Evolutionary conservation across 2,113 vertebrate genomes (phyloP).

Genomic region (Chlamydotis undulata): DNA sequence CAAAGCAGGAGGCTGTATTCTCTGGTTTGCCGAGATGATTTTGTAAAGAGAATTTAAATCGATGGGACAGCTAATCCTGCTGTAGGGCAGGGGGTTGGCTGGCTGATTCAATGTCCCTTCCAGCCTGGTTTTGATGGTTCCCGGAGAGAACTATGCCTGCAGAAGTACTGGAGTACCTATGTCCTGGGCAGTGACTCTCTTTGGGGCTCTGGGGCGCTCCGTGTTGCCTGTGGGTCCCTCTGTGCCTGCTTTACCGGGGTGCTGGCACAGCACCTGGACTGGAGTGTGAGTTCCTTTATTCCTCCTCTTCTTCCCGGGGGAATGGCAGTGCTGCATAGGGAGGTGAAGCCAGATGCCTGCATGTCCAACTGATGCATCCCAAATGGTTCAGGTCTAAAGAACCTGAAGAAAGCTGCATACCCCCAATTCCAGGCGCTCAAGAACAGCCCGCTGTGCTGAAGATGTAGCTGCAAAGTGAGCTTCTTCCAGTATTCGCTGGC

Average conservation of each 20-base stretch:
- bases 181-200: not conserved
- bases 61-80: not conserved
- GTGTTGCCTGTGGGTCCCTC: not conserved
- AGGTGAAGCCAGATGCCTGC: not conserved
- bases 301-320: not conserved
- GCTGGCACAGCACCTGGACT: not conserved
- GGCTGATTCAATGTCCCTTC: not conserved
- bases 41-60: not conserved
- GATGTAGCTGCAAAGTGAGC: fast-evolving
- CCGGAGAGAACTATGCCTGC: not conserved
- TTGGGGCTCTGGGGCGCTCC: not conserved
- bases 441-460: not conserved
- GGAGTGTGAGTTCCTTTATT: fast-evolving
- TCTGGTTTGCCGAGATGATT: not conserved
- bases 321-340: not conserved
- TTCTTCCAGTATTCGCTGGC: not conserved
- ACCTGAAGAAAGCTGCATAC: not conserved
- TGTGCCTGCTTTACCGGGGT: not conserved
- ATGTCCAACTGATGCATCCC: fast-evolving
- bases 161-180: fast-evolving
- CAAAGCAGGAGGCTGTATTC: not conserved
- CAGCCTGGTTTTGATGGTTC: not conserved
- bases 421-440: not conserved
- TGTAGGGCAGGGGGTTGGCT: not conserved
- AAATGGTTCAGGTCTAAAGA: not conserved